Conservation (phyloP, 1,140 invertebrate genomes). For the Zophobas morio region DNA sequence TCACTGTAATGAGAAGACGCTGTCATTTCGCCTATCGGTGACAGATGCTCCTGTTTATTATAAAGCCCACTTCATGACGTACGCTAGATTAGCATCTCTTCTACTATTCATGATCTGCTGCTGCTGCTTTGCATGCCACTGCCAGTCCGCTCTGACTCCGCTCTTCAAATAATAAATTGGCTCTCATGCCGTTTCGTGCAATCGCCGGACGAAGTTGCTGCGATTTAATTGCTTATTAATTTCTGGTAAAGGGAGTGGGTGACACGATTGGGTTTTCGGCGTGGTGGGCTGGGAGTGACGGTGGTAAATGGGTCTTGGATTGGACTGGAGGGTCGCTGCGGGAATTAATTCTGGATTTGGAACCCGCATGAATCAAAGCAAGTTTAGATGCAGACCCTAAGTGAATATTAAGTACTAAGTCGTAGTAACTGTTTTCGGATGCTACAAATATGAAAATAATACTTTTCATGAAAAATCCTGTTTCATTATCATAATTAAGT, state of each 20-base stretch:
- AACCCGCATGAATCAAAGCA: no score
- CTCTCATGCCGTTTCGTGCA: constrained; percentile 9
- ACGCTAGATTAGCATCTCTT: constrained; percentile 28
- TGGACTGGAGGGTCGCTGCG: no score
- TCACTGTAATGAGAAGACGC: constrained; percentile 56
- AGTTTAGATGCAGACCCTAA: no score
- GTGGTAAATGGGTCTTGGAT: no score
- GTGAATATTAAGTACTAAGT: no score
- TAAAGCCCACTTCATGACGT: not conserved
- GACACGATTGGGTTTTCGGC: not conserved
- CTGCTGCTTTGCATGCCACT: constrained; percentile 10
- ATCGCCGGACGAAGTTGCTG: constrained; percentile 15
- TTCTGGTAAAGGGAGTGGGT: constrained; percentile 12
- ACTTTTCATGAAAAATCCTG: no score
- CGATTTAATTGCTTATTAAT: constrained; percentile 36
- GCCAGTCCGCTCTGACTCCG: no score
- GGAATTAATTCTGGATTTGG: no score
- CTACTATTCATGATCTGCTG: constrained; percentile 22
- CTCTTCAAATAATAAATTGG: constrained; percentile 27
- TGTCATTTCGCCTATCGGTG: constrained; percentile 50
- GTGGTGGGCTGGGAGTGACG: no score
- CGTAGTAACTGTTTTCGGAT: no score
- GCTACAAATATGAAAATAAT: no score
- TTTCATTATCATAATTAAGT: no score
- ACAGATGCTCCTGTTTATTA: constrained; percentile 50